phyloP scores from a whole-genome alignment of 2,797 vertebrate species.

The Centropyge bicolor region DNA sequence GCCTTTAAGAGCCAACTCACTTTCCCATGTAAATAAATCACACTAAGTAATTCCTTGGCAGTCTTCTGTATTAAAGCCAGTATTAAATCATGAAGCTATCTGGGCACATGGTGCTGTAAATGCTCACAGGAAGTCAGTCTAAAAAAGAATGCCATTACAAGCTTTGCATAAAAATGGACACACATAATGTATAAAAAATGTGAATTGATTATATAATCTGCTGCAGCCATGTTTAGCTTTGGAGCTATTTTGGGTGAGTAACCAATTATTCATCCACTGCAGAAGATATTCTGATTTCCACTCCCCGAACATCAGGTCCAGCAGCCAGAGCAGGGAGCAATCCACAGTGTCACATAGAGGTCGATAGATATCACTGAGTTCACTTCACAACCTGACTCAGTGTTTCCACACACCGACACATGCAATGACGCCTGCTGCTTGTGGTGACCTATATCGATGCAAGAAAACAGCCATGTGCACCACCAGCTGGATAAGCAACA shows the following conservation, averaged over 20 bases:
- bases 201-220: no score
- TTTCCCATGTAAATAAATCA: slow-evolving; percentile 23
- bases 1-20: slow-evolving; percentile 19
- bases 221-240: neutral
- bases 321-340: neutral
- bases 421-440: fast-evolving
- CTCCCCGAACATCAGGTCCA: neutral
- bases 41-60: slow-evolving; percentile 46
- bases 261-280: neutral
- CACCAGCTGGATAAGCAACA: neutral
- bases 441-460: neutral
- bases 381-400: neutral
- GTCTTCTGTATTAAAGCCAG: neutral
- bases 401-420: neutral
- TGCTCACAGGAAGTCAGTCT: neutral
- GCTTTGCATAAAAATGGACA: neutral
- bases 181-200: neutral
- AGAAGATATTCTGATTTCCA: neutral
- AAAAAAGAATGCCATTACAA: neutral
- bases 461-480: neutral
- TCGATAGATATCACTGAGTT: neutral
- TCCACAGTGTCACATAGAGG: neutral
- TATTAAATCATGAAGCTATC: slow-evolving; percentile 25
- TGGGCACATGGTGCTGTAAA: neutral
- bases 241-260: neutral